Evolutionary conservation across 2,888 invertebrate genomes (phyloP).

Genomic region (Drosophila lutescens): DNA sequence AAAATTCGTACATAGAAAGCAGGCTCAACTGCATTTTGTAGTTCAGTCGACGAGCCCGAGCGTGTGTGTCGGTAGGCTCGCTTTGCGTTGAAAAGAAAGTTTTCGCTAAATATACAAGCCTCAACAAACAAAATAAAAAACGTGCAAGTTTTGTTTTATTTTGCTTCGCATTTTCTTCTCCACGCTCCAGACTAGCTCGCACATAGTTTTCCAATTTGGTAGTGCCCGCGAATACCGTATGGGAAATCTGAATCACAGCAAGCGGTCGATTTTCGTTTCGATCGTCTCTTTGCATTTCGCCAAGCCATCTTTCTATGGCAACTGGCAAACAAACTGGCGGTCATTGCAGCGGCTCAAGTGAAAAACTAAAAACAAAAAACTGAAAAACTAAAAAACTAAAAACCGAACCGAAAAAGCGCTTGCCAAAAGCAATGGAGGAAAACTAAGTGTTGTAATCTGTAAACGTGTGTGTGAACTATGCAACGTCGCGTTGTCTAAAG

Average conservation of each 20-base stretch:
- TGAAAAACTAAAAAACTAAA: conserved; percentile 13
- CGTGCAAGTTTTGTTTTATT: conserved; percentile 59
- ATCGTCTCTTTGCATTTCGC: conserved; percentile 11
- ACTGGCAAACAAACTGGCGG: conserved; percentile 1
- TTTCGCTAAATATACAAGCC: conserved; percentile 64
- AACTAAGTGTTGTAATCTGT: conserved; percentile 57
- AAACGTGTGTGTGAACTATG: conserved; percentile 44
- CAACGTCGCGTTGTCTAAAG: conserved; percentile 13
- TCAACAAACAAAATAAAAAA: conserved; percentile 61
- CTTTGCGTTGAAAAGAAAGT: conserved; percentile 72
- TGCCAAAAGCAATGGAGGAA: conserved; percentile 26
- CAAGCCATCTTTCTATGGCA: conserved; percentile 6
- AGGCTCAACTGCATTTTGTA: conserved; percentile 68
- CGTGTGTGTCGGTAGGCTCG: conserved; percentile 61
- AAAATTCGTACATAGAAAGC: conserved; percentile 65
- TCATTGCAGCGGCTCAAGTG: conserved; percentile 9
- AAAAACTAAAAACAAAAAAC: conserved; percentile 18
- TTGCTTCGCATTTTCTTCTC: conserved; percentile 62
- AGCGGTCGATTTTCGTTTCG: conserved; percentile 16
- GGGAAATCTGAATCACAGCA: conserved; percentile 49
- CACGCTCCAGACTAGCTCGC: conserved; percentile 39
- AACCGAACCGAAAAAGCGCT: conserved; percentile 23
- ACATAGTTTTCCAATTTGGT: conserved; percentile 43
- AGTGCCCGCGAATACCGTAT: conserved; percentile 36
- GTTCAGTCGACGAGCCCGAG: conserved; percentile 51